Evolutionary conservation across 92 coral and sea anemone genomes (phyloP).

Genomic region (Umimayanthus kanabou): DNA sequence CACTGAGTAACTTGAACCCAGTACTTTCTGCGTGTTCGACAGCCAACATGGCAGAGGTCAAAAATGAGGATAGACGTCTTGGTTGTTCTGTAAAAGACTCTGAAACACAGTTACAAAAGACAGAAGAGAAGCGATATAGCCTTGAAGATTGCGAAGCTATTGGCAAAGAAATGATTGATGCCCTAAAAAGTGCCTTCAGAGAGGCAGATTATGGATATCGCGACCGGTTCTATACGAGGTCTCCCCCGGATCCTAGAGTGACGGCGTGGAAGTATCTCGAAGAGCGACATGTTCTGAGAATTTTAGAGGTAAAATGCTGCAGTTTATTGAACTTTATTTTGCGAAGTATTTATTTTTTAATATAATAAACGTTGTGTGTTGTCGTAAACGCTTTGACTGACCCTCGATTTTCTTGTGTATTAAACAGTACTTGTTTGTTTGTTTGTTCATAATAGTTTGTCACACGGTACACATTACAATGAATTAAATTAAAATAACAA

Average conservation of each 20-base stretch:
- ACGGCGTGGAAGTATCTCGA: constrained; percentile 84
- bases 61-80: neutral
- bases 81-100: neutral
- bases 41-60: constrained; percentile 1
- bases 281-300: constrained; percentile 58
- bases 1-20: constrained; percentile 1
- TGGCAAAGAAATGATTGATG: constrained; percentile 64
- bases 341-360: too few species aligned
- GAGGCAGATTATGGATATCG: neutral
- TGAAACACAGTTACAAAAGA: neutral
- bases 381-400: too few species aligned
- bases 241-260: constrained; percentile 58
- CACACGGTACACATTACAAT: too few species aligned
- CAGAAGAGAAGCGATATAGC: constrained; percentile 50
- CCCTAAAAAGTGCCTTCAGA: constrained; percentile 48
- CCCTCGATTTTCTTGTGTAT: too few species aligned
- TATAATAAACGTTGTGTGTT: too few species aligned
- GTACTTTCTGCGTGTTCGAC: neutral
- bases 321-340: neutral
- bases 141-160: constrained; percentile 62
- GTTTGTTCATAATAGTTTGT: too few species aligned
- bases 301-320: constrained; percentile 61
- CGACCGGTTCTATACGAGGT: constrained; percentile 17
- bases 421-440: too few species aligned
- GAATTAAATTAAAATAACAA: too few species aligned